Evolutionary conservation across 2,797 vertebrate species (phyloP), one percentile per base, ranked within the genome.

Genomic region (Octomys mimax): DNA sequence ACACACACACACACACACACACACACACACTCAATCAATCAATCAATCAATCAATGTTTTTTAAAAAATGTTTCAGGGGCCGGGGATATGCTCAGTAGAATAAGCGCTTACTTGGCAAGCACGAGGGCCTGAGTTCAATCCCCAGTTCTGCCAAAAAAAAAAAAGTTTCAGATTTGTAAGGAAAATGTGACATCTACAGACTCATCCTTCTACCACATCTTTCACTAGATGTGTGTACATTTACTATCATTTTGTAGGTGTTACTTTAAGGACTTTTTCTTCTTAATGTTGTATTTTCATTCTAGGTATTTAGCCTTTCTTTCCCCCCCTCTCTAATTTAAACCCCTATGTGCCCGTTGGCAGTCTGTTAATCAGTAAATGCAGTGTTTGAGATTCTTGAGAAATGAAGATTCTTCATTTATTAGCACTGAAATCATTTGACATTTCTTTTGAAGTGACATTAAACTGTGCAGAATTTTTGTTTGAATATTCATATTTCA

Each of bases 241-340:
- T 83, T 90, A 83, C 82, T 96, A 87, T 95, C 68, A 71, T 96
- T 89, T 92, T 78, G 71, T 84, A 71, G 36, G 57, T 92, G 90
- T 87, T 24, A 87, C 39, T 83, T 89, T 83, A 75, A 66, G 28
- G 70, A 26, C 59, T 71, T 86, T 62, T 79, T 94, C 1, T 36
- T 79, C 1, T 70, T 79, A 81, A 62, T 75, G n/a, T 64, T 91
- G 73, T 49, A 9, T 36, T 87, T 88, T 89, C 78, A 22, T 94
- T 73, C 39, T 87, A 14, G 26, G 21, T 80, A 36, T 78, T 79
- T 36, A 87, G 28, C 9, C 42, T 36, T 68, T 79, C 59, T 36
- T 31, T 5, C 10, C 11, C 8, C 7, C 26, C 26, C 18, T 16
- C 28, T 89, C 39, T 21, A 31, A 92, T 36, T 79, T 77, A 89